A percentile compares a stretch with the other conserved stretches of the same genome.
Conservation (phyloP, 2,888 invertebrate species). For the Pyrgus malvae region DNA sequence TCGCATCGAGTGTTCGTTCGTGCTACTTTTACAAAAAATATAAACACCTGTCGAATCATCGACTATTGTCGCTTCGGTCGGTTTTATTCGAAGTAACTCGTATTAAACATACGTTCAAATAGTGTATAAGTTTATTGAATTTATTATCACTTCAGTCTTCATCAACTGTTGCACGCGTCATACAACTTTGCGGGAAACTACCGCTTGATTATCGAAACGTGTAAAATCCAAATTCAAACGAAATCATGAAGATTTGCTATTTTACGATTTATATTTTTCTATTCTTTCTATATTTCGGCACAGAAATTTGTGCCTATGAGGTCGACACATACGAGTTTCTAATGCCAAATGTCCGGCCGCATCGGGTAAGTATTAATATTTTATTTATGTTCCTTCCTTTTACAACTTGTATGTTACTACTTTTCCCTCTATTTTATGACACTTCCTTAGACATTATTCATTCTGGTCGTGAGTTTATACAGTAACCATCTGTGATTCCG, state of each 20-base stretch:
- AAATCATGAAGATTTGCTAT: slow-evolving; percentile 26
- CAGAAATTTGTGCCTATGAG: slow-evolving; percentile 47
- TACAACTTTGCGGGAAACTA: slow-evolving; percentile 27
- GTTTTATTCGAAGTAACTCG: slow-evolving; percentile 19
- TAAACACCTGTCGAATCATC: slow-evolving; percentile 56
- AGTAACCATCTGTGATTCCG: too few species aligned
- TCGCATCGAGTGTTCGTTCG: slow-evolving; percentile 2
- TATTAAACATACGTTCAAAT: slow-evolving; percentile 34
- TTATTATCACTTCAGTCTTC: slow-evolving; percentile 25
- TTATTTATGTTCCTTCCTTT: background rate
- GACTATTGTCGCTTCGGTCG: slow-evolving; percentile 50
- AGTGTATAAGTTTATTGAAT: slow-evolving; percentile 12
- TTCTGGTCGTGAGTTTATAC: too few species aligned
- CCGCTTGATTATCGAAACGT: slow-evolving; percentile 15
- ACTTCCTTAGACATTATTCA: too few species aligned
- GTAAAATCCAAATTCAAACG: background rate
- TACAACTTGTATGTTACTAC: too few species aligned
- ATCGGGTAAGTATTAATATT: slow-evolving; percentile 82
- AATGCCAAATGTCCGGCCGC: slow-evolving; percentile 92
- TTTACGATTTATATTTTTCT: slow-evolving; percentile 28
- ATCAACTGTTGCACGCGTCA: background rate
- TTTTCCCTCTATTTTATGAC: too few species aligned
- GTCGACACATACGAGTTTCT: slow-evolving; percentile 84
- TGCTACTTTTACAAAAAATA: slow-evolving; percentile 44
- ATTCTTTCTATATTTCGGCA: slow-evolving; percentile 22